Base-by-base conservation (phyloP, 2,113 vertebrate genomes). In the Helogale parvula region DNA sequence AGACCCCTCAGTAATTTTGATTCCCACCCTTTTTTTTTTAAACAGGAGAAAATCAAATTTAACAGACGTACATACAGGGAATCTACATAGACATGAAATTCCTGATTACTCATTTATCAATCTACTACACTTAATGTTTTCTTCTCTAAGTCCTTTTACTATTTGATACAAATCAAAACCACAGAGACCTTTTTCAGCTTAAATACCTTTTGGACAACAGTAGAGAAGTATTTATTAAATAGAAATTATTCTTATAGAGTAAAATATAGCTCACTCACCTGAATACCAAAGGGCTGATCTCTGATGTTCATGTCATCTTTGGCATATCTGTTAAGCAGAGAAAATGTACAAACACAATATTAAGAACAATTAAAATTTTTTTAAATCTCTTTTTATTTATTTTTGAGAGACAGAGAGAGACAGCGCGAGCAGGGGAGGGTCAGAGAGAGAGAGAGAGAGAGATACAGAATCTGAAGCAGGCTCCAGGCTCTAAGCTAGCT, bases 281-380 rank as follows among this genome's bases (percentile, higher is more conserved):
- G 99, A 98, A 99, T 99, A 89, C 99, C 99, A 99, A 99, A 99
- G 0, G 99, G 99, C 96, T 99, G 99, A 98, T 99, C 99, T 99
- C 99, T 99, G 98, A 99, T 99, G 95, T 99, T 99, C 99, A 99
- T 99, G 97, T 99, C 99, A 99, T 99, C 99, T 98, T 99, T 99
- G 81, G 99, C 99, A 76, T 99, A 99, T 82, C 99, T 99, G 95
- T 98, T 68, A 98, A 41, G 91, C 72, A 98, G 65, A 98, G 80
- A 97, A 97, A 91, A 88, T 77, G 86, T 72, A 93, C 7, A 96
- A 50, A 84, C 38, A 84, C 9, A 93, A 81, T 52, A 92, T 79
- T 68, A 76, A 89, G 38, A 94, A 45, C 21, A 96, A 95, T 74
- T 92, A 41, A 41, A 41, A 41, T 5, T 41, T 41, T 41, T 41